These are phyloP conservation scores for Psilopsiagon aurifrons DNA, from an alignment of 2,113 vertebrate species.

Conservation along the genomic window DNA sequence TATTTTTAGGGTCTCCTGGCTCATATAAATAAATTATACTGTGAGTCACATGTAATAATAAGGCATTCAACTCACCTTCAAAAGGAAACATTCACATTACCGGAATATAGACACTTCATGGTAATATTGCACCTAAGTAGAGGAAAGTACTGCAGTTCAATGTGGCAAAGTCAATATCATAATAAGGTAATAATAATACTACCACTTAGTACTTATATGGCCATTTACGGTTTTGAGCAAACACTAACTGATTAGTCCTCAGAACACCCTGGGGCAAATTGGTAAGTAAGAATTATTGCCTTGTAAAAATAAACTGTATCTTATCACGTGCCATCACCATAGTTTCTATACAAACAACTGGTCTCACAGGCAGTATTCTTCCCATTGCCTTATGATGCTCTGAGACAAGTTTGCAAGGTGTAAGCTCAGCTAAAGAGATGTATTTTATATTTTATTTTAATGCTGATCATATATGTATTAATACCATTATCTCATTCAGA, in stretches of 20 bases:
- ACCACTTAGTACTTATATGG: slow-evolving; percentile 31
- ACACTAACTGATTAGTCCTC: slow-evolving; percentile 46
- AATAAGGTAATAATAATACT: slow-evolving; percentile 36
- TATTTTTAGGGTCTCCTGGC: slow-evolving; percentile 34
- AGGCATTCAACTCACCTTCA: slow-evolving; percentile 9
- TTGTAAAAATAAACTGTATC: neutral
- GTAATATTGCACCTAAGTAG: slow-evolving; percentile 30
- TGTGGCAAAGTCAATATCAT: slow-evolving; percentile 51
- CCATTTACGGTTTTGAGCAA: slow-evolving; percentile 48
- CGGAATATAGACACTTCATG: slow-evolving; percentile 47
- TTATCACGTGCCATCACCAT: neutral
- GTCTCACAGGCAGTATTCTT: neutral
- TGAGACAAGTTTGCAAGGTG: neutral
- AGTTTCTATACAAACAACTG: neutral
- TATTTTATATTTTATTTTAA: neutral
- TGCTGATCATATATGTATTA: neutral
- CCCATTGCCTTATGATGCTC: neutral
- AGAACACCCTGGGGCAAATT: neutral
- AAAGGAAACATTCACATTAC: slow-evolving; percentile 43
- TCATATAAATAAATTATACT: slow-evolving; percentile 43
- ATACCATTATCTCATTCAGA: neutral
- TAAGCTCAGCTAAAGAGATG: neutral
- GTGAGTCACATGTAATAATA: slow-evolving; percentile 7
- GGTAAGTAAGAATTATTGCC: slow-evolving; percentile 43
- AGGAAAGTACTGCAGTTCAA: slow-evolving; percentile 6